A percentile compares a stretch with the other conserved stretches of the same genome.
Evolutionary conservation across 1,140 invertebrate genomes (phyloP).

Genomic region (Ceratitis capitata): DNA sequence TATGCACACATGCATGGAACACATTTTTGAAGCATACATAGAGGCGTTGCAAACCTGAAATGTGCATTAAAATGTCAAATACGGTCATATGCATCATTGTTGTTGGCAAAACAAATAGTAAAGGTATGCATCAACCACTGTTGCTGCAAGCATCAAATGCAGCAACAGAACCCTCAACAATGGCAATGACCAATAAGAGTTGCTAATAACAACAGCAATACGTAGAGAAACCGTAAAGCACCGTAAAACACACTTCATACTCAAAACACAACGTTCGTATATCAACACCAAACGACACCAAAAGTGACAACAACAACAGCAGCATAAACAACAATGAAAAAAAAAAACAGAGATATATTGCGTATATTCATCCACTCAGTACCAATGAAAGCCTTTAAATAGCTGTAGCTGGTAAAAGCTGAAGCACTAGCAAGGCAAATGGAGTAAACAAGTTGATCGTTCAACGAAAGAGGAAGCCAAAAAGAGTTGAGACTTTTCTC

Average conservation of each 20-base stretch:
- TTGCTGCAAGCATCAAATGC: neutral
- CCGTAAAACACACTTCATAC: neutral
- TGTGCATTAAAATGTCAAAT: constrained; percentile 10
- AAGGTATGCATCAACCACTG: neutral
- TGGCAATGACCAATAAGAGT: neutral
- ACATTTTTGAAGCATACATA: neutral
- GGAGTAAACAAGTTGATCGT: neutral
- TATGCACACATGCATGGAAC: neutral
- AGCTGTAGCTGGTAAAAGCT: too few relatives aligned
- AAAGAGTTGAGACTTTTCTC: neutral
- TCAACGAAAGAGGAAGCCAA: neutral
- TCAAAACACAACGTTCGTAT: neutral
- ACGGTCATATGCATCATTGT: neutral
- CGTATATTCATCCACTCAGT: neutral
- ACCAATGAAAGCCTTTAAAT: neutral
- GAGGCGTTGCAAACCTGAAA: constrained; percentile 13
- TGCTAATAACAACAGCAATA: neutral
- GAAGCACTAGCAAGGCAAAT: too few relatives aligned
- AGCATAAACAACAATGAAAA: too few relatives aligned
- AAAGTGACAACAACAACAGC: neutral
- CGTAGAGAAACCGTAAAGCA: neutral
- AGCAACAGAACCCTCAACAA: neutral
- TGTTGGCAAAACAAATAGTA: too few relatives aligned
- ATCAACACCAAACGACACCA: neutral
- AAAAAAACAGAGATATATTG: too few relatives aligned